Base-by-base conservation (phyloP, 2,797 vertebrate genomes). In the Halcyon badia region DNA sequence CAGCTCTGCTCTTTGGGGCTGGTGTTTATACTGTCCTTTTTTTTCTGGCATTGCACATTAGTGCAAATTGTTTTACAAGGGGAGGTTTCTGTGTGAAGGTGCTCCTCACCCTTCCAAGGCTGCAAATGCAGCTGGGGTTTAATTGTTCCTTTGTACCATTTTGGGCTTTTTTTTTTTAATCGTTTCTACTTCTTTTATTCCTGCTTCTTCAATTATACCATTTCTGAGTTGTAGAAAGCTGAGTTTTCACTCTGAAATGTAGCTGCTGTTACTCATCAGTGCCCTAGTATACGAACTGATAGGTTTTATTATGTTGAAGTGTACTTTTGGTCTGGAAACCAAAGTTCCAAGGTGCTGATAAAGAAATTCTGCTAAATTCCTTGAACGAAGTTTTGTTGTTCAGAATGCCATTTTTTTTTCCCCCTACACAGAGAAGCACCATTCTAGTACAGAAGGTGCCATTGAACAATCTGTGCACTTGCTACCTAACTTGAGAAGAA, bases 31-130 rank as follows among this genome's bases (percentile, higher is more conserved):
- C 56, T 0, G 0, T 46, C 26, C 25, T 54, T 8, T 75, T 9
- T 77, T 39, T 35, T 13, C 46, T 5, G 2, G 13, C 13, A 10
- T 30, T 8, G 0, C 19, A 3, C 33, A 24, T 4, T 7, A 39
- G 13, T 6, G 19, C 5, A 6, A 30, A 37, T 61, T 16, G 30
- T 30, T 81, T 56, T 31, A 19, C 0, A 0, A 3, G 10, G 24
- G 2, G 6, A 6, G 7, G 3, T 4, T 46, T 54, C 83, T 49
- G 15, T 15, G 20, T 8, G 48, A 70, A 77, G 44, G 17, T 77
- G 39, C 35, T 89, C 14, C 30, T 70, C 25, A 24, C 10, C 13
- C 41, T 44, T 35, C 21, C 11, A 44, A 76, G 42, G 16, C 15
- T 46, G 30, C 12, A 12, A 6, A 2, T 8, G 52, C 41, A 77